Evolutionary conservation across 2,797 vertebrate genomes (phyloP).

Genomic region (Distichodus sexfasciatus): DNA sequence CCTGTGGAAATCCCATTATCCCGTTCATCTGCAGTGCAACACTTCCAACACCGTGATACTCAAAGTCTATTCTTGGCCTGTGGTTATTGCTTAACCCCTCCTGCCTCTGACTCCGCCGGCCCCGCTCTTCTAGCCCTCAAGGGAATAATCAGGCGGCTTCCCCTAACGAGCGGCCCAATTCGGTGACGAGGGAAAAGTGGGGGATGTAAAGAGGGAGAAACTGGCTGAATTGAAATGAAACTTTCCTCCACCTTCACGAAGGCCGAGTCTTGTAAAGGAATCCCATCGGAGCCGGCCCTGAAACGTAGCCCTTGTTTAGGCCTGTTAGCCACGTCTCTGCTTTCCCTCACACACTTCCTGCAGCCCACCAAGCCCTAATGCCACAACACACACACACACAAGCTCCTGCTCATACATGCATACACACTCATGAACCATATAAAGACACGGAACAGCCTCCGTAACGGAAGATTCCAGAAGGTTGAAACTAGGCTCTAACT

Average conservation of each 20-base stretch:
- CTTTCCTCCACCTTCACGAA: slow-evolving; percentile 41
- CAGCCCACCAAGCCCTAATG: slow-evolving; percentile 54
- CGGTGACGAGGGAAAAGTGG: neutral
- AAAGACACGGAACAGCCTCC: slow-evolving; percentile 25
- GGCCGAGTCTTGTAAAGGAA: slow-evolving; percentile 37
- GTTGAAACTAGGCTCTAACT: no score
- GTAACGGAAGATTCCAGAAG: no score
- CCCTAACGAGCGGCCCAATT: neutral
- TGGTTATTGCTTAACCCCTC: no score
- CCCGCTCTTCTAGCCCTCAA: no score
- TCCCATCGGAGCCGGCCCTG: slow-evolving; percentile 38
- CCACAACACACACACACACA: slow-evolving; percentile 1
- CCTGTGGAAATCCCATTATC: no score
- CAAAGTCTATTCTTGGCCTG: no score
- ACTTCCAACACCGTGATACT: no score
- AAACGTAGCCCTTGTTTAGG: slow-evolving; percentile 52
- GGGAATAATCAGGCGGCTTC: no score
- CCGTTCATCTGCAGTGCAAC: no score
- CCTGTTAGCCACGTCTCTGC: slow-evolving; percentile 59
- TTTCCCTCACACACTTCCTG: slow-evolving; percentile 80
- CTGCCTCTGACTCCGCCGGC: no score
- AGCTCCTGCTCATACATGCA: neutral
- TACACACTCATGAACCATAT: neutral
- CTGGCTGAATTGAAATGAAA: no score
- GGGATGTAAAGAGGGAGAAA: no score